Percentiles rank a stretch among this genome's conserved stretches.
phyloP scores from a whole-genome alignment of 2,888 invertebrate species.

The Eutolmus rufibarbis region DNA sequence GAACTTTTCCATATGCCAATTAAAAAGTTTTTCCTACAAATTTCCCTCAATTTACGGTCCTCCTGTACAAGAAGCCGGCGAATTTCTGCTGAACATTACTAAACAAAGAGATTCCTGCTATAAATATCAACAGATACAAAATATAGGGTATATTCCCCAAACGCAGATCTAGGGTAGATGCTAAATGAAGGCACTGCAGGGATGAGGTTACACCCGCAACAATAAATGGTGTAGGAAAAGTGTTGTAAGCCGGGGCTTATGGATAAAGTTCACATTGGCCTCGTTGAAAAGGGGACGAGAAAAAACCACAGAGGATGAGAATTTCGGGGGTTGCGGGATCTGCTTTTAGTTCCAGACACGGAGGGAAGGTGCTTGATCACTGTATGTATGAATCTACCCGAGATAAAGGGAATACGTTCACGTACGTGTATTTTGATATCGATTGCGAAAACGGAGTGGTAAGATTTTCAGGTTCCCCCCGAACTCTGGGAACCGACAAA shows the following conservation, averaged over 20 bases:
- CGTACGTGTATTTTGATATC: not conserved
- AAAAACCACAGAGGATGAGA: slow-evolving; percentile 44
- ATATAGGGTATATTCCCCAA: not conserved
- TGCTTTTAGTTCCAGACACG: slow-evolving; percentile 22
- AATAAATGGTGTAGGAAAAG: slow-evolving; percentile 44
- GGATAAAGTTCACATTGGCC: slow-evolving; percentile 51
- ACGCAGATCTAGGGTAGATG: slow-evolving; percentile 5
- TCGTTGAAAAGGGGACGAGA: slow-evolving; percentile 48
- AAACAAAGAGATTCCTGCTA: slow-evolving; percentile 29
- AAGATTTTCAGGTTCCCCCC: not conserved
- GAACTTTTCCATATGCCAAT: slow-evolving; percentile 49
- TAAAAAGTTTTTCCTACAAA: slow-evolving; percentile 50
- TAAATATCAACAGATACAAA: slow-evolving; percentile 38
- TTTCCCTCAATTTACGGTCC: slow-evolving; percentile 43
- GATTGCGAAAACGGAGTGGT: not conserved
- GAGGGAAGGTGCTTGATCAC: not conserved
- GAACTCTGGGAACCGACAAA: not conserved
- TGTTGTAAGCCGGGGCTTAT: slow-evolving; percentile 51
- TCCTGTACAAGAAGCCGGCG: slow-evolving; percentile 21
- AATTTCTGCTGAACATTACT: slow-evolving; percentile 1
- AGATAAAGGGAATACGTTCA: not conserved
- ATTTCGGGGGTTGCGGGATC: slow-evolving; percentile 33
- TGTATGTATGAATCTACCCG: not conserved
- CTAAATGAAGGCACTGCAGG: slow-evolving; percentile 27
- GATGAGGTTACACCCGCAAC: slow-evolving; percentile 34